These are phyloP conservation scores for Microchirus variegatus DNA, from an alignment of 2,797 vertebrate species.

Conservation along the genomic window DNA sequence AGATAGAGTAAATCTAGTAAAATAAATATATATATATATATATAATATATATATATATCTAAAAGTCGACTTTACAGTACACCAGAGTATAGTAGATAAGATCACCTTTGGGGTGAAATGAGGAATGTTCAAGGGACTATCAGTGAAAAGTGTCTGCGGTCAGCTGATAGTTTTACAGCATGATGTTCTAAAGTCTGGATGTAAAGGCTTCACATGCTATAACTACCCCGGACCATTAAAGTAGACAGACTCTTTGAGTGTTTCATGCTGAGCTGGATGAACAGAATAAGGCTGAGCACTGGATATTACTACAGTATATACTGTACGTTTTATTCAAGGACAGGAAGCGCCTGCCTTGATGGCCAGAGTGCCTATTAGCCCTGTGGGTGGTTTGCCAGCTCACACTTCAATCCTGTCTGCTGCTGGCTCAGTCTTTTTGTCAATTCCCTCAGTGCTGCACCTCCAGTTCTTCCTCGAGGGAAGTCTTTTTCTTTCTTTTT, in stretches of 20 bases:
- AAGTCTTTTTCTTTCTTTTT: slow-evolving; percentile 5
- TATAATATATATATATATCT: too few relatives aligned
- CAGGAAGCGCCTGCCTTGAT: slow-evolving; percentile 54
- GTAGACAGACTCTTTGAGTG: slow-evolving; percentile 20
- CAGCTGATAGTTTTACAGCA: slow-evolving; percentile 30
- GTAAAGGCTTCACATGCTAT: slow-evolving; percentile 7
- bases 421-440: slow-evolving; percentile 53
- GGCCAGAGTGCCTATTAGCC: slow-evolving; percentile 58
- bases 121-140: slow-evolving; percentile 36
- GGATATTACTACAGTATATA: slow-evolving; percentile 33
- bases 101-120: slow-evolving; percentile 19
- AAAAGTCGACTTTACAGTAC: background rate
- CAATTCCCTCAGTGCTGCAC: slow-evolving; percentile 37
- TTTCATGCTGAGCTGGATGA: slow-evolving; percentile 22
- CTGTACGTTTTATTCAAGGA: slow-evolving; percentile 64
- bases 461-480: slow-evolving; percentile 49
- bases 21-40: too few relatives aligned
- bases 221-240: slow-evolving; percentile 19
- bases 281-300: slow-evolving; percentile 27
- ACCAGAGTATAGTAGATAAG: slow-evolving; percentile 11
- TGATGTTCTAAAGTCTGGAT: slow-evolving; percentile 1
- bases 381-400: slow-evolving; percentile 62
- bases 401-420: slow-evolving; percentile 50
- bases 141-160: slow-evolving; percentile 6
- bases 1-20: too few relatives aligned